Evolutionary conservation across 1,140 invertebrate genomes (phyloP).

Genomic region (Heliconius hermathena): DNA sequence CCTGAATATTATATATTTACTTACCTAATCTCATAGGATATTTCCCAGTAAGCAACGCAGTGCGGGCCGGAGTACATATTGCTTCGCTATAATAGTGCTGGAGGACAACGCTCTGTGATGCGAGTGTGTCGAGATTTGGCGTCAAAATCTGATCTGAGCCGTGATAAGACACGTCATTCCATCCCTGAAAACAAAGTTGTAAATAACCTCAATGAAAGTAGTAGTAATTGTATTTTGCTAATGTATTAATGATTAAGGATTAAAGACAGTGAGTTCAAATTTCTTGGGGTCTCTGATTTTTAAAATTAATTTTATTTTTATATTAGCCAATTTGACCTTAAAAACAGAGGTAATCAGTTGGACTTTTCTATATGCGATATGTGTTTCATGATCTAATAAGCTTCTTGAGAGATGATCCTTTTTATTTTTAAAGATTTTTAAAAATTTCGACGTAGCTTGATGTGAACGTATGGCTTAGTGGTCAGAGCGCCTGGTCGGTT

Average conservation of each 20-base stretch:
- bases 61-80: slow-evolving; percentile 90
- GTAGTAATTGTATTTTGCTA: neutral
- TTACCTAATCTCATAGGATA: slow-evolving; percentile 91
- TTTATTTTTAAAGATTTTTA: too few relatives aligned
- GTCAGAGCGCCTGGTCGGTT: too few relatives aligned
- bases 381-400: too few relatives aligned
- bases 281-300: too few relatives aligned
- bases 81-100: slow-evolving; percentile 86
- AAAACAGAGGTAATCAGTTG: too few relatives aligned
- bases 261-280: too few relatives aligned
- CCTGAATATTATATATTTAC: neutral
- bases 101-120: slow-evolving; percentile 80
- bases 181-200: slow-evolving; percentile 84
- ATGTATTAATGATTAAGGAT: neutral
- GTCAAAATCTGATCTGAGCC: slow-evolving; percentile 86
- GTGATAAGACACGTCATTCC: slow-evolving; percentile 95
- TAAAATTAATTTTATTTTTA: too few relatives aligned
- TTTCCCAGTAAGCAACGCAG: slow-evolving; percentile 90
- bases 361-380: too few relatives aligned
- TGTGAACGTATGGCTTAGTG: too few relatives aligned
- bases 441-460: too few relatives aligned
- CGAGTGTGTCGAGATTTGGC: slow-evolving; percentile 51
- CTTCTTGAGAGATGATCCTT: too few relatives aligned
- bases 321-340: too few relatives aligned
- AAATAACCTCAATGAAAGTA: neutral